Evolutionary conservation across 2,888 invertebrate species (phyloP).

Genomic region (Exocentrus adspersus): DNA sequence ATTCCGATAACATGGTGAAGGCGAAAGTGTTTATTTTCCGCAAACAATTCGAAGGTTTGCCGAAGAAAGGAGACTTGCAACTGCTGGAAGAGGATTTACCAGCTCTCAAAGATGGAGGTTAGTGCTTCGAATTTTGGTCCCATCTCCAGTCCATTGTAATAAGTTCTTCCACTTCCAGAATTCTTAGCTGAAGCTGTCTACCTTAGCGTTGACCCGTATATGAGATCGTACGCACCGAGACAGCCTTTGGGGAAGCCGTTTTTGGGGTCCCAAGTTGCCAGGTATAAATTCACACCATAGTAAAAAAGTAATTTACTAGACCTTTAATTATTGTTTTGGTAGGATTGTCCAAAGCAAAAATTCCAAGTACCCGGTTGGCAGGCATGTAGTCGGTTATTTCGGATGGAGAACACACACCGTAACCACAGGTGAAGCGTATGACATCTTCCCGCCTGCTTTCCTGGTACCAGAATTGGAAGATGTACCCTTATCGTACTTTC

Average conservation of each 20-base stretch:
- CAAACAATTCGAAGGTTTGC: slow-evolving; percentile 74
- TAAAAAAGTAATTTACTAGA: no score
- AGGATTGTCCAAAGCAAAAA: slow-evolving; percentile 76
- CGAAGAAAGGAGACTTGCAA: slow-evolving; percentile 72
- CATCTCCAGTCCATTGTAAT: no score
- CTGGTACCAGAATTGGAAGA: slow-evolving; percentile 68
- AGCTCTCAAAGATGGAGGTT: slow-evolving; percentile 76
- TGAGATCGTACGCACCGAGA: slow-evolving; percentile 69
- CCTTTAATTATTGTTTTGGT: no score
- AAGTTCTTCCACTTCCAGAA: slow-evolving; percentile 65
- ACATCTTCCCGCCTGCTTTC: slow-evolving; percentile 37
- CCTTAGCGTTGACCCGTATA: slow-evolving; percentile 79
- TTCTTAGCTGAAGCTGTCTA: slow-evolving; percentile 74
- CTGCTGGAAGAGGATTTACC: slow-evolving; percentile 75
- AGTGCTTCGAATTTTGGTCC: no score
- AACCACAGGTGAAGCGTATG: slow-evolving; percentile 65
- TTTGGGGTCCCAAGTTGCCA: slow-evolving; percentile 77
- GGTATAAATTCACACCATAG: no score
- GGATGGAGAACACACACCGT: slow-evolving; percentile 76
- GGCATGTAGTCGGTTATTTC: slow-evolving; percentile 69
- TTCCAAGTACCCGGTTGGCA: slow-evolving; percentile 71
- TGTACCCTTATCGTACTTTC: slow-evolving; percentile 69
- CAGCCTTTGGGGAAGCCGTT: slow-evolving; percentile 70
- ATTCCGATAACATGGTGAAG: slow-evolving; percentile 31
- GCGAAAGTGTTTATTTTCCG: slow-evolving; percentile 72